phyloP scores from a whole-genome alignment of 1,140 invertebrate species.

The Macrocentrus cingulum region DNA sequence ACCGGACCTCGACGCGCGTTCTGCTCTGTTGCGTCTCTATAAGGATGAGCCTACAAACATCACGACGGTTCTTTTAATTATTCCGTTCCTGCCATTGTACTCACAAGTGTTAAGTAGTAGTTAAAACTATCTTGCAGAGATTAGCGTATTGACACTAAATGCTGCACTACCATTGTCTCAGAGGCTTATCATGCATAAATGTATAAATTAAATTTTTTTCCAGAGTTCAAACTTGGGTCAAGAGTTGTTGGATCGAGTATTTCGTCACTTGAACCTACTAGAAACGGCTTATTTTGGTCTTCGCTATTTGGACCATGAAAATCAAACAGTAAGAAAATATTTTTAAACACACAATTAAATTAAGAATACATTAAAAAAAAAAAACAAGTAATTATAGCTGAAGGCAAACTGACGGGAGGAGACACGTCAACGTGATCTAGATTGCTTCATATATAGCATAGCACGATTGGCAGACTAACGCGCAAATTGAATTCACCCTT shows the following conservation, averaged over 20 bases:
- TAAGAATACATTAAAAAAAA: constrained; percentile 9
- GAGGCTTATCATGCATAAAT: background rate
- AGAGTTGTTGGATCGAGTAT: constrained; percentile 83
- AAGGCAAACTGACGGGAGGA: constrained; percentile 14
- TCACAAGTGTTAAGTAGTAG: too few relatives aligned
- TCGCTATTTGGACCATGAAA: constrained; percentile 82
- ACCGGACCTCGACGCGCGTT: constrained; percentile 8
- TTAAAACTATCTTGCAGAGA: too few relatives aligned
- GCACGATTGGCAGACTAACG: constrained; percentile 13
- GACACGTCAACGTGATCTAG: background rate
- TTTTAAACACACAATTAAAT: background rate
- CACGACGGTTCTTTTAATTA: background rate
- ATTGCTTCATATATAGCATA: background rate
- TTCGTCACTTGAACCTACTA: constrained; percentile 84
- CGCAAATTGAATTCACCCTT: constrained; percentile 34
- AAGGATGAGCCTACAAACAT: constrained; percentile 13
- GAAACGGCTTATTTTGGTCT: constrained; percentile 93
- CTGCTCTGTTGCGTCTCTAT: constrained; percentile 7
- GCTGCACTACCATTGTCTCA: too few relatives aligned
- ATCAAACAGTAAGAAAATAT: constrained; percentile 77
- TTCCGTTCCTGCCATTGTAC: background rate
- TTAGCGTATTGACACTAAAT: too few relatives aligned
- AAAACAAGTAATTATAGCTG: too few relatives aligned
- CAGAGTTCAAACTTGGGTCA: constrained; percentile 84
- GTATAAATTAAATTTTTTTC: constrained; percentile 3